Percentiles rank a stretch among this genome's conserved stretches.
phyloP scores from a whole-genome alignment of 92 coral and sea anemone species.

The Actinostola sp. region DNA sequence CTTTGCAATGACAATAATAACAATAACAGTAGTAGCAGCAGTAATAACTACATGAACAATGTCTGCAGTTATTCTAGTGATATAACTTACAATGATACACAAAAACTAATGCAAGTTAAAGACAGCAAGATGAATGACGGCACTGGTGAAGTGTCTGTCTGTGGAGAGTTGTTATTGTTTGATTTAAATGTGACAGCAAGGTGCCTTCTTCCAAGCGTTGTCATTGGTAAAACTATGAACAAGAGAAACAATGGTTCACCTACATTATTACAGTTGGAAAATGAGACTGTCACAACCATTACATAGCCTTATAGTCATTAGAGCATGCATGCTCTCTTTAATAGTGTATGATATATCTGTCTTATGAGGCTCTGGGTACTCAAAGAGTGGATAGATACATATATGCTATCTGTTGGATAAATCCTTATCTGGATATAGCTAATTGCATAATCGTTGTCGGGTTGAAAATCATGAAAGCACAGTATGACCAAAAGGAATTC shows the following conservation, averaged over 20 bases:
- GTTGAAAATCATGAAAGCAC: too few relatives aligned
- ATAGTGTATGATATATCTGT: too few relatives aligned
- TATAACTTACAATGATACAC: not conserved
- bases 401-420: too few relatives aligned
- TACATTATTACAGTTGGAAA: not conserved
- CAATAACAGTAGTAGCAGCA: not conserved
- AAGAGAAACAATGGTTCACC: not conserved
- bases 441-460: too few relatives aligned
- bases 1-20: too few relatives aligned
- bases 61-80: not conserved
- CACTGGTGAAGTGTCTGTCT: not conserved
- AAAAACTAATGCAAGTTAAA: not conserved
- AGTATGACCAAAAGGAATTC: too few relatives aligned
- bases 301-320: not conserved
- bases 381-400: not conserved
- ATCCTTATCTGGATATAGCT: too few relatives aligned
- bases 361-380: not conserved
- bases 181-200: constrained; percentile 64
- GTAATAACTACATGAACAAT: not conserved
- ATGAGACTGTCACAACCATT: not conserved
- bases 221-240: constrained; percentile 53
- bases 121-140: not conserved
- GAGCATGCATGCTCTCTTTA: not conserved
- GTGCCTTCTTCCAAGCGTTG: constrained; percentile 57
- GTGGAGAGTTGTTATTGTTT: constrained; percentile 58